phyloP scores from a whole-genome alignment of 2,113 vertebrate species.

The Varanus komodoensis region DNA sequence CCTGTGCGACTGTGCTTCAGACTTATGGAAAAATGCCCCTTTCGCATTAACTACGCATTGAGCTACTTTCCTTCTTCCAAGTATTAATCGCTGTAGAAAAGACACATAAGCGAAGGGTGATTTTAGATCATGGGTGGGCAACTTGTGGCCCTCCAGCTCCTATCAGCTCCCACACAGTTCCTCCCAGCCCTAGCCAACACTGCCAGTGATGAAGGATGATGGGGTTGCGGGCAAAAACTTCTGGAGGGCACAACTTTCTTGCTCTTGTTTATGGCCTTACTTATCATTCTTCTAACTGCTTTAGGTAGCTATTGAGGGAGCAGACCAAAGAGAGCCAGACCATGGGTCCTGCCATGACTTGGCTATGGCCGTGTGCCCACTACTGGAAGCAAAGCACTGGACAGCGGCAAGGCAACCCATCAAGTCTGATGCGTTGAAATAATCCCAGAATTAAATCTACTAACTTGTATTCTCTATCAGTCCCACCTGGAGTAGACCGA shows the following conservation, averaged over 20 bases:
- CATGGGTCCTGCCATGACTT: not conserved
- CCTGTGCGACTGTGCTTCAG: not conserved
- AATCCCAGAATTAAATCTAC: not conserved
- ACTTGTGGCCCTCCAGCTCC: too few species aligned
- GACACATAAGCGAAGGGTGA: not conserved
- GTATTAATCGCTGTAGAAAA: not conserved
- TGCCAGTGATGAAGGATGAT: too few species aligned
- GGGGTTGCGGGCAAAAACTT: too few species aligned
- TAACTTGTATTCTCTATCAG: too few species aligned
- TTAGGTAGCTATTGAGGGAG: not conserved
- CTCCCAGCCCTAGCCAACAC: too few species aligned
- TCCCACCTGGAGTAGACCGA: too few species aligned
- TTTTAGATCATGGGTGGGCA: not conserved
- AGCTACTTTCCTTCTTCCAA: not conserved
- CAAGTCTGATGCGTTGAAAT: not conserved
- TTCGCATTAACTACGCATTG: not conserved
- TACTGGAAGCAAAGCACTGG: not conserved
- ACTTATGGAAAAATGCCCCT: not conserved
- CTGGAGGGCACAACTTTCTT: too few species aligned
- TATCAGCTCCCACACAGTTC: too few species aligned
- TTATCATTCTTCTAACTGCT: not conserved
- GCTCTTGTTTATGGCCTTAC: not conserved
- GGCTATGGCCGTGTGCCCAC: not conserved
- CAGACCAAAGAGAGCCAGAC: not conserved
- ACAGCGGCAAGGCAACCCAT: not conserved